Evolutionary conservation across 2,113 vertebrate species (phyloP).

Genomic region (Eulacestoma nigropectus): DNA sequence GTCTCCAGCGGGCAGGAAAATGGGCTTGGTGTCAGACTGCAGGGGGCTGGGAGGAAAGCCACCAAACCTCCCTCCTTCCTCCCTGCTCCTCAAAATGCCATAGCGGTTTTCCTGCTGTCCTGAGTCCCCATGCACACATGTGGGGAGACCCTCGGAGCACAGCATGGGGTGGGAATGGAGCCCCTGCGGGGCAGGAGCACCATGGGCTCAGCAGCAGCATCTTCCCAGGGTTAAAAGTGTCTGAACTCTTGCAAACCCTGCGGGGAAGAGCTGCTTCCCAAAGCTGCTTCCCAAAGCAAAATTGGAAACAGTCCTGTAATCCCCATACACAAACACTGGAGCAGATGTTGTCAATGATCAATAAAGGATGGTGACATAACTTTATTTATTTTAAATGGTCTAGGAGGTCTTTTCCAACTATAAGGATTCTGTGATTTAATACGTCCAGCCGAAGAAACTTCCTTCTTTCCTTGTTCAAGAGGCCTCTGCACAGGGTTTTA

Average conservation of each 20-base stretch:
- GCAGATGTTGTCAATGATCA: not conserved
- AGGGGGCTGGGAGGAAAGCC: not conserved
- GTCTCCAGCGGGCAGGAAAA: not conserved
- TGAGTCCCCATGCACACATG: fast-evolving
- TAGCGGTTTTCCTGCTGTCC: not conserved
- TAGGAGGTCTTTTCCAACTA: not conserved
- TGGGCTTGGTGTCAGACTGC: not conserved
- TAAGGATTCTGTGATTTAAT: not conserved
- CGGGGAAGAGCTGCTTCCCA: not conserved
- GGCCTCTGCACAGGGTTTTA: not conserved
- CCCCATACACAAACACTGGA: fast-evolving
- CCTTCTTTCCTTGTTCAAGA: not conserved
- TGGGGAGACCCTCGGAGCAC: not conserved
- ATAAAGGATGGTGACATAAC: fast-evolving
- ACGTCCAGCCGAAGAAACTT: not conserved
- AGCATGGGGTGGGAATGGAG: not conserved
- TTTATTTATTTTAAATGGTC: not conserved
- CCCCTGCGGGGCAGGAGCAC: not conserved
- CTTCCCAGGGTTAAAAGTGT: not conserved
- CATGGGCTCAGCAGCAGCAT: not conserved
- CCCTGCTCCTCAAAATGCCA: not conserved
- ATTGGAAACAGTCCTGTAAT: not conserved
- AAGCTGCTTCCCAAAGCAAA: not conserved
- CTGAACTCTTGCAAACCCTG: not conserved
- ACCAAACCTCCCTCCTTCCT: not conserved